phyloP scores from a whole-genome alignment of 2,888 invertebrate species.

The Pristionchus exspectatus region DNA sequence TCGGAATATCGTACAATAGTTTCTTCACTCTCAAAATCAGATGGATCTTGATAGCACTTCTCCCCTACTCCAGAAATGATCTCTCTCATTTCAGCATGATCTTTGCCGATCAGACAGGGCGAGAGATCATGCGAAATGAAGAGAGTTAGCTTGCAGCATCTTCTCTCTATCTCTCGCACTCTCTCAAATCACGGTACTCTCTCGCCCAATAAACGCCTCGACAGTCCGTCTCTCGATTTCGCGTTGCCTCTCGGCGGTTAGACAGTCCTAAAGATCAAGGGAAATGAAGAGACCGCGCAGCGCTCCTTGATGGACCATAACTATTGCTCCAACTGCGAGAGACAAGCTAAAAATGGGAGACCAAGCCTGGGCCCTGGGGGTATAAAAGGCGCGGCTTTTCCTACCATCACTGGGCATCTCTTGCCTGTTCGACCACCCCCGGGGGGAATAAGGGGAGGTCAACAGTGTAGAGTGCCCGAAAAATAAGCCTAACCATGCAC shows the following conservation, averaged over 20 bases:
- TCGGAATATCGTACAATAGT: neutral
- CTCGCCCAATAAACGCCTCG: neutral
- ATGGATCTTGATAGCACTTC: neutral
- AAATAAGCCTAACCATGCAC: too few relatives aligned
- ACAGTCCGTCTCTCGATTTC: neutral
- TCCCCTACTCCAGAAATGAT: neutral
- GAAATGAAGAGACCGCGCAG: neutral
- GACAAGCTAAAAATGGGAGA: neutral
- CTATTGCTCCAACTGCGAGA: neutral
- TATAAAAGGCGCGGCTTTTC: conserved; percentile 9
- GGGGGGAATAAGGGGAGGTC: neutral
- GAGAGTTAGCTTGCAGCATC: too few relatives aligned
- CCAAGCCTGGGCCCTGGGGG: neutral
- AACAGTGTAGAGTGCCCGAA: conserved; percentile 44
- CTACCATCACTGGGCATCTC: neutral
- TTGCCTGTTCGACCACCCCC: neutral
- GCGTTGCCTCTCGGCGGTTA: neutral
- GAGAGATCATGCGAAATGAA: too few relatives aligned
- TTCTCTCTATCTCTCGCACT: neutral
- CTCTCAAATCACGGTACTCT: neutral
- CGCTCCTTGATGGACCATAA: neutral
- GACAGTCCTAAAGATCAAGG: neutral
- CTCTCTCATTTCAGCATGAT: neutral
- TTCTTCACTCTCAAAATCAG: neutral
- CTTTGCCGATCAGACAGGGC: too few relatives aligned